Evolutionary conservation across 2,113 vertebrate species (phyloP), one percentile per base, ranked within the genome.

Genomic region (Diadophis punctatus): DNA sequence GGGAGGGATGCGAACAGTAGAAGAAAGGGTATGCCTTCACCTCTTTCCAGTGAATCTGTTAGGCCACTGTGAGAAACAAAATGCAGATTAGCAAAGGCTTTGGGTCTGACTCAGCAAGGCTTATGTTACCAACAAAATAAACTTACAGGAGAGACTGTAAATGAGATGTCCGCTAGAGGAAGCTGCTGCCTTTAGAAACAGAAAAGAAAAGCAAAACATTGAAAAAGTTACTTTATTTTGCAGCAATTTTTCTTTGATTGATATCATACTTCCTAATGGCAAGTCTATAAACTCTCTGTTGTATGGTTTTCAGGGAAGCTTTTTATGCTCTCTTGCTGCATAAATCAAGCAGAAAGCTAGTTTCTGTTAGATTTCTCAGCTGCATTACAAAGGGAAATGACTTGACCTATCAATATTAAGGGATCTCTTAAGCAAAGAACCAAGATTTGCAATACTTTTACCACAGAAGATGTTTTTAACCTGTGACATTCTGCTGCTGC

Each of bases 101-200:
- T 80, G 34, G n/a, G 34, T 80, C 74, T 80, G 74, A 80, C 20
- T 16, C 8, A 80, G 34, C 74, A 80, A 80, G 34, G 18, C 18
- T 43, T 43, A 43, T 10, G 18, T 39, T 74, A 18, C 5, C n/a
- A 74, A 80, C 34, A 20, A 20, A 18, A 20, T 20, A 80, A 39
- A 80, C 34, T 43, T 80, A 80, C 20, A 80, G 74, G 18, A 43
- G 74, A 43, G 18, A 80, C 39, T 87, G 8, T 63, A 85, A 93
- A 55, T 12, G 34, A 63, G 39, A 23, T 74, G 90, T 55, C 49
- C 60, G 52, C 34, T 58, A 51, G 43, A 88, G 80, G 74, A 34
- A 51, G 80, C 90, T 89, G n/a, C 52, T 92, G 74, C 12, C 18
- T 58, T 94, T 93, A 60, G 86, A 49, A 92, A 94, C 27, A 39